Conservation (phyloP, 2,113 vertebrate genomes). For the Monarcha castaneiventris region DNA sequence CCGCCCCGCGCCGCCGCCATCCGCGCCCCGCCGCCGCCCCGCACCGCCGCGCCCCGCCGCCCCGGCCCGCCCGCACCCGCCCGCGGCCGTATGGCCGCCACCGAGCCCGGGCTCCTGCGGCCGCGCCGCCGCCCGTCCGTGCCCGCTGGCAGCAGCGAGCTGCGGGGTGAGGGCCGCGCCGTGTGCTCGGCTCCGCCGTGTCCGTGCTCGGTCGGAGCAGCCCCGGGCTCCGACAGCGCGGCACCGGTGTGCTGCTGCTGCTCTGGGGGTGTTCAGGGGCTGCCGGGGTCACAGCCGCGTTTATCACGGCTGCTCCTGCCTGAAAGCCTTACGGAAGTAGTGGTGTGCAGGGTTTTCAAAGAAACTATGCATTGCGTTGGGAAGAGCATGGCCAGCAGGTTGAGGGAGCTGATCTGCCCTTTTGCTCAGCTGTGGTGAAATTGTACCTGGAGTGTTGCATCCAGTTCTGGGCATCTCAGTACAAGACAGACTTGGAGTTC, state of each 20-base stretch:
- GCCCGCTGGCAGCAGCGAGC: background rate
- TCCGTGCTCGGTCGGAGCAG: background rate
- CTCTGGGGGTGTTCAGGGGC: fast-evolving
- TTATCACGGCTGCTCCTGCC: fast-evolving
- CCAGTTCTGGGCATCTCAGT: fast-evolving
- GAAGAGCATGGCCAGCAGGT: fast-evolving
- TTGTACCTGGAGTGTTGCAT: fast-evolving
- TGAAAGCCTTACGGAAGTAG: fast-evolving
- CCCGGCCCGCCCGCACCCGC: fast-evolving
- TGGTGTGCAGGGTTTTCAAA: fast-evolving
- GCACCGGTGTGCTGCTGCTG: background rate
- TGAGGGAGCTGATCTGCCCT: fast-evolving
- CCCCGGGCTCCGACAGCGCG: fast-evolving
- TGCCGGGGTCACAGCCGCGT: no score
- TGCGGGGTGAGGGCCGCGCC: background rate
- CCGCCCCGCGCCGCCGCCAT: slow-evolving; percentile 3
- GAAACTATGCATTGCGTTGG: fast-evolving
- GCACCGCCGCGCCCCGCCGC: fast-evolving
- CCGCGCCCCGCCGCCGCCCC: background rate
- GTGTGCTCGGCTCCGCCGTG: background rate
- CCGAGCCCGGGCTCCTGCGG: fast-evolving
- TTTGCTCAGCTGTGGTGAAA: fast-evolving
- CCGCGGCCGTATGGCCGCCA: fast-evolving
- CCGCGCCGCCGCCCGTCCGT: no score
- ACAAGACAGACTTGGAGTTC: fast-evolving